These are phyloP conservation scores for Polyodon spathula DNA, from an alignment of 2,113 vertebrate species.

Conservation along the genomic window DNA sequence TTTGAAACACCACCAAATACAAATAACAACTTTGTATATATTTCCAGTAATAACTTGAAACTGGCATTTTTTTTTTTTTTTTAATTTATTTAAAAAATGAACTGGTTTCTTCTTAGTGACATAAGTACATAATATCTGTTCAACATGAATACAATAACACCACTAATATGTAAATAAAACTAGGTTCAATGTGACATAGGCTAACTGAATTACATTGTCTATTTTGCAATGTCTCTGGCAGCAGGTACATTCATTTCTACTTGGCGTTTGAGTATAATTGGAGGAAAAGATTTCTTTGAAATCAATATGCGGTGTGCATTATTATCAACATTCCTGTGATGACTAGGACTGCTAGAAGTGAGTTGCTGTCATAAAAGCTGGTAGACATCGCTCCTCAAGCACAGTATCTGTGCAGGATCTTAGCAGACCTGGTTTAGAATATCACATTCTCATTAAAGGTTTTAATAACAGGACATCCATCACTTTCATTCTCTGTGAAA, in stretches of 20 bases:
- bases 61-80: no score
- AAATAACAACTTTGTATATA: no score
- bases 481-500: neutral
- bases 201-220: no score
- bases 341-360: conserved; percentile 13
- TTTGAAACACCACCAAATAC: no score
- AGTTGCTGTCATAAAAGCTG: conserved; percentile 10
- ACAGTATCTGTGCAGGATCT: conserved; percentile 13
- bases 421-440: conserved; percentile 7
- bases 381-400: conserved; percentile 8
- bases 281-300: conserved; percentile 8
- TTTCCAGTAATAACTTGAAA: no score
- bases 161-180: no score
- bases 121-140: no score
- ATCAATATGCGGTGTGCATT: conserved; percentile 28
- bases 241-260: neutral
- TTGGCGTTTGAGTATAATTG: conserved; percentile 9
- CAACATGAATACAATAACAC: no score
- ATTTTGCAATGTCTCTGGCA: no score
- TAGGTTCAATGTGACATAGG: no score
- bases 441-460: conserved; percentile 5
- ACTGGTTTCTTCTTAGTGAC: no score
- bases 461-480: neutral
- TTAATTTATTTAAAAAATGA: no score
- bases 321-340: neutral